These are phyloP conservation scores for Caenorhabditis doughertyi DNA, from an alignment of 2,888 invertebrate species.

Conservation along the genomic window DNA sequence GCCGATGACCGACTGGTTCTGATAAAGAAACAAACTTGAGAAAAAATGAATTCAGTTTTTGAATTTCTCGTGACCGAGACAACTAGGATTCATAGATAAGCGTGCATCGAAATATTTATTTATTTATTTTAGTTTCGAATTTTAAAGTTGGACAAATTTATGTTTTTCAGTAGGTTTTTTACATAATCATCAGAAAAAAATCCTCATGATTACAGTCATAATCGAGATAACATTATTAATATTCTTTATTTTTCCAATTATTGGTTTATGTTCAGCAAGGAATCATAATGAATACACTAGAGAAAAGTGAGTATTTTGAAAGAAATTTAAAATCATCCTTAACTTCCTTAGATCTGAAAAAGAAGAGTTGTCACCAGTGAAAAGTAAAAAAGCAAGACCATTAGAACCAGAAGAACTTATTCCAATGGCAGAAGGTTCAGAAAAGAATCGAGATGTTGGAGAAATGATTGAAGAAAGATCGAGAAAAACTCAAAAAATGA, in stretches of 20 bases:
- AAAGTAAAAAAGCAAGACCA: slow-evolving; percentile 16
- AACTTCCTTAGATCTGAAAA: background rate
- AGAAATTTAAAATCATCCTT: background rate
- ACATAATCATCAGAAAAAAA: background rate
- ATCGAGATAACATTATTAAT: slow-evolving; percentile 9
- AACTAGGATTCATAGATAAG: no score
- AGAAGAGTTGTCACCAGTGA: background rate
- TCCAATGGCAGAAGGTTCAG: slow-evolving; percentile 26
- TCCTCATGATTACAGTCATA: slow-evolving; percentile 1
- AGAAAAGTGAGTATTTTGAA: slow-evolving; percentile 8
- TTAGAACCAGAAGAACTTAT: slow-evolving; percentile 35
- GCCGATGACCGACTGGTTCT: no score
- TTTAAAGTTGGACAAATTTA: no score
- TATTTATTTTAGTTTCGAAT: slow-evolving; percentile 3
- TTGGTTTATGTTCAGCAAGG: slow-evolving; percentile 27
- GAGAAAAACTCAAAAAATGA: slow-evolving; percentile 3
- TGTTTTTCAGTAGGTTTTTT: slow-evolving; percentile 10
- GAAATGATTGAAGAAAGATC: slow-evolving; percentile 12
- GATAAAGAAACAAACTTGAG: no score
- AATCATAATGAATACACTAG: background rate
- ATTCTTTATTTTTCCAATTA: slow-evolving; percentile 1
- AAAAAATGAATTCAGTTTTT: no score
- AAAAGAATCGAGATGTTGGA: slow-evolving; percentile 30
- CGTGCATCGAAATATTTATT: no score
- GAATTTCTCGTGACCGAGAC: no score